Conservation (phyloP, 2,113 vertebrate species). For the Meriones unguiculatus region DNA sequence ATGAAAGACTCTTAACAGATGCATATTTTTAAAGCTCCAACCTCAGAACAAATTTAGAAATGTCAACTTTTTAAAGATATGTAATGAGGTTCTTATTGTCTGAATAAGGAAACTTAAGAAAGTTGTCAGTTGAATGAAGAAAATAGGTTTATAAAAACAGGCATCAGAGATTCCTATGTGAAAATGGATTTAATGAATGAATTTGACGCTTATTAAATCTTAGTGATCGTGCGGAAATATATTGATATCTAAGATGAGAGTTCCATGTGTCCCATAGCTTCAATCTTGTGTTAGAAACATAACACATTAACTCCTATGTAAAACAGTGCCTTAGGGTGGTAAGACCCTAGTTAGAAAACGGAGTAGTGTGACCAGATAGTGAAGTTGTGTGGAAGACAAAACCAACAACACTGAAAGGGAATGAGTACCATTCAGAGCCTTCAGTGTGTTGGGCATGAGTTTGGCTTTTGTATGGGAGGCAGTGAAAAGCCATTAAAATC, state of each 20-base stretch:
- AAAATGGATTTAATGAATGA: neutral
- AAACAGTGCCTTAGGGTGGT: neutral
- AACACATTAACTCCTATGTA: neutral
- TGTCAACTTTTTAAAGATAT: neutral
- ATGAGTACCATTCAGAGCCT: neutral
- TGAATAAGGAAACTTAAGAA: slow-evolving; percentile 63
- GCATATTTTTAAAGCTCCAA: slow-evolving; percentile 36
- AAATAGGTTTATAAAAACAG: slow-evolving; percentile 60
- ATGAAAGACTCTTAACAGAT: slow-evolving; percentile 18
- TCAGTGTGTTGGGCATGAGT: neutral
- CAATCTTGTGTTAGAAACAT: slow-evolving; percentile 12
- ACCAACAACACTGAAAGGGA: neutral
- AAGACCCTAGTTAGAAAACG: slow-evolving; percentile 8
- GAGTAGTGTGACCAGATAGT: neutral
- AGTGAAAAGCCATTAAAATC: slow-evolving; percentile 45
- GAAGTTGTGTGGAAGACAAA: slow-evolving; percentile 5
- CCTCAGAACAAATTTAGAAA: slow-evolving; percentile 61
- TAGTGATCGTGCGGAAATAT: neutral
- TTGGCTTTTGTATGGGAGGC: slow-evolving; percentile 54
- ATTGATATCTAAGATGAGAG: neutral
- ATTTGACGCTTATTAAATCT: slow-evolving; percentile 23
- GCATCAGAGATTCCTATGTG: slow-evolving; percentile 2
- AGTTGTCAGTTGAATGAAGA: slow-evolving; percentile 60
- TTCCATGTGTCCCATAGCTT: neutral
- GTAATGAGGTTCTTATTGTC: slow-evolving; percentile 41